phyloP scores from a whole-genome alignment of 2,113 vertebrate genomes.

The Arothron firmamentum region DNA sequence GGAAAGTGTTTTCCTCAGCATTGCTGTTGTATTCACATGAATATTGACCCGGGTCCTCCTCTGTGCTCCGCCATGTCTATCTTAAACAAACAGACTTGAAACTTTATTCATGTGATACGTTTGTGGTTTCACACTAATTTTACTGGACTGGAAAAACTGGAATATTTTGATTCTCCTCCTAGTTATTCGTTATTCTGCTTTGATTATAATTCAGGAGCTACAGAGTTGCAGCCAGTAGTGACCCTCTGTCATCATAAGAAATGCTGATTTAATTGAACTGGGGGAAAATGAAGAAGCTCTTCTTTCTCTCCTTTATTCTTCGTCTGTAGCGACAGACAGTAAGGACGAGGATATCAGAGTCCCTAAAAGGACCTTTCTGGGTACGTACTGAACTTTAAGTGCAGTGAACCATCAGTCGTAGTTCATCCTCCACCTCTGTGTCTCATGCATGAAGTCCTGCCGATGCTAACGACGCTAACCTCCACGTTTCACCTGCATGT shows the following conservation, averaged over 20 bases:
- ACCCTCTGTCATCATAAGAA: too few relatives aligned
- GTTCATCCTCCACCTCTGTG: slow-evolving; percentile 48
- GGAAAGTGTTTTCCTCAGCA: background rate
- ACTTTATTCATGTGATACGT: background rate
- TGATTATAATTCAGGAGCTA: too few relatives aligned
- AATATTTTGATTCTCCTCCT: too few relatives aligned
- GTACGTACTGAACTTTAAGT: slow-evolving; percentile 81
- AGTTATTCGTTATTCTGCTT: too few relatives aligned
- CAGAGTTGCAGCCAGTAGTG: too few relatives aligned
- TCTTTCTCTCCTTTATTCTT: slow-evolving; percentile 27
- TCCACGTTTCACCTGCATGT: slow-evolving; percentile 16
- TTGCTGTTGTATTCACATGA: background rate
- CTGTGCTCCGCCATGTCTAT: too few relatives aligned
- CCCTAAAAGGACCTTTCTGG: slow-evolving; percentile 89
- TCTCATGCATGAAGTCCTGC: slow-evolving; percentile 35
- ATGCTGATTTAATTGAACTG: background rate
- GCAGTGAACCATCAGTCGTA: slow-evolving; percentile 53
- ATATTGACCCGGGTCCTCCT: background rate
- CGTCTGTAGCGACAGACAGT: slow-evolving; percentile 87
- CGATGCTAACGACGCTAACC: too few relatives aligned
- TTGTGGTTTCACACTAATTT: background rate
- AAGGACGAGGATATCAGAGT: slow-evolving; percentile 93
- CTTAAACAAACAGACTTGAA: background rate
- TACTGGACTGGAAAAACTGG: too few relatives aligned
- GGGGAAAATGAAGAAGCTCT: slow-evolving; percentile 25